phyloP scores from a whole-genome alignment of 2,888 invertebrate genomes.

The Coenonympha glycerion region DNA sequence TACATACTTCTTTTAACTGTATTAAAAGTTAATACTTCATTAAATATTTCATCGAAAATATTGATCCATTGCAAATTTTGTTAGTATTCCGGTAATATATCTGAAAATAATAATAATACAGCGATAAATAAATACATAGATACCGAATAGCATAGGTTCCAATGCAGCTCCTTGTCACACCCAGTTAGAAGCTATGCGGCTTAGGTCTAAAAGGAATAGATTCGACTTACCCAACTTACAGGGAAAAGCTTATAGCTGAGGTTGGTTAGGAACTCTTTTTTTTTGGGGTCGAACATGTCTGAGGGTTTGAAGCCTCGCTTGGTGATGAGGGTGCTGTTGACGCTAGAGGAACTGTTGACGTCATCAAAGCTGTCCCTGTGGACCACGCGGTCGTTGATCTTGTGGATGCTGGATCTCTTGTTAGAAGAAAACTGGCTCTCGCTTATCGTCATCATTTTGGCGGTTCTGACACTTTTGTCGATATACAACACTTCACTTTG shows the following conservation, averaged over 20 bases:
- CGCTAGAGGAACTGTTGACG: constrained; percentile 65
- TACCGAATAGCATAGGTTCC: constrained; percentile 30
- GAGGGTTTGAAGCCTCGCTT: constrained; percentile 89
- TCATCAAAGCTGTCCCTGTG: constrained; percentile 69
- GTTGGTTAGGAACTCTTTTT: constrained; percentile 85
- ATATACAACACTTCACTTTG: constrained; percentile 1
- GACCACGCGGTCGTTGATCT: constrained; percentile 65
- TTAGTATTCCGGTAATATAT: constrained; percentile 22
- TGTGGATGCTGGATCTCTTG: constrained; percentile 70
- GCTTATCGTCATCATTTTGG: constrained; percentile 73
- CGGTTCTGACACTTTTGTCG: constrained; percentile 32
- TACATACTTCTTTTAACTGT: no score
- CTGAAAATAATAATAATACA: constrained; percentile 21
- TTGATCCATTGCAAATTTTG: not conserved
- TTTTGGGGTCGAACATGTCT: constrained; percentile 87
- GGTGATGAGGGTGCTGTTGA: constrained; percentile 79
- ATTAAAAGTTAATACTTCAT: no score
- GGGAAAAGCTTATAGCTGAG: constrained; percentile 89
- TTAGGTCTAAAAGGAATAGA: constrained; percentile 34
- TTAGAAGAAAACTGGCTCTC: constrained; percentile 72
- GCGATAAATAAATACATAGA: constrained; percentile 34
- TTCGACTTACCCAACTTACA: constrained; percentile 84
- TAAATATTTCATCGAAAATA: not conserved
- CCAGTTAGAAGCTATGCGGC: constrained; percentile 51
- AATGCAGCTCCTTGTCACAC: constrained; percentile 44